A percentile compares a stretch with the other conserved stretches of the same genome.
Conservation (phyloP, 2,797 vertebrate species). For the Amazona finschi region DNA sequence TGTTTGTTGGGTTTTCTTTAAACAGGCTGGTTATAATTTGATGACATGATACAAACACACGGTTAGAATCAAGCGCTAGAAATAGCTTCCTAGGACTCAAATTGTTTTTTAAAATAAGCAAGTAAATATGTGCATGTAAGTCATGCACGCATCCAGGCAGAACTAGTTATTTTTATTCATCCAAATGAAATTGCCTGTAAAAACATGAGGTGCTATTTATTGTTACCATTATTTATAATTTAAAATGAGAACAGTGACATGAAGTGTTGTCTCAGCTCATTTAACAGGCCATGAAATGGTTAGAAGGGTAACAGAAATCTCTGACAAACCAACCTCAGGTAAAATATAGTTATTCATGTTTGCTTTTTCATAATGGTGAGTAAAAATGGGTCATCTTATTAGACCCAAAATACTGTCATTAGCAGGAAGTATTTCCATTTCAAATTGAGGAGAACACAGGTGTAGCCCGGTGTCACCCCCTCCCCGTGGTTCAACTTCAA, state of each 20-base stretch:
- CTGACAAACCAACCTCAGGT: not conserved
- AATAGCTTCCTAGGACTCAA: conserved; percentile 11
- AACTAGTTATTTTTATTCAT: conserved; percentile 40
- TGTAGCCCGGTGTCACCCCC: not conserved
- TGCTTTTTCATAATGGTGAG: not conserved
- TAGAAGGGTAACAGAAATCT: not conserved
- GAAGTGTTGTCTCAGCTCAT: conserved; percentile 20
- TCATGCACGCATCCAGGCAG: not conserved
- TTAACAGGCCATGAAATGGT: not conserved
- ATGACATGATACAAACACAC: not conserved
- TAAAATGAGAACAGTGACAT: conserved; percentile 12
- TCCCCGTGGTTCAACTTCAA: not conserved
- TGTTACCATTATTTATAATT: conserved; percentile 31
- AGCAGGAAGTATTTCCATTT: not conserved
- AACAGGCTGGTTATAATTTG: not conserved
- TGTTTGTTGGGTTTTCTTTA: not conserved
- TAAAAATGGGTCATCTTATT: not conserved
- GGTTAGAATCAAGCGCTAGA: not conserved
- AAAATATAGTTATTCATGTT: not conserved
- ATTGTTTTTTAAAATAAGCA: conserved; percentile 25
- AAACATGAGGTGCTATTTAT: conserved; percentile 32
- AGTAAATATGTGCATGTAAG: not conserved
- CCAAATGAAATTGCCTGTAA: conserved; percentile 24
- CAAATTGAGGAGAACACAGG: not conserved
- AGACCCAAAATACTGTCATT: not conserved